These are phyloP conservation scores for Cyclina sinensis DNA, from an alignment of 1,140 invertebrate genomes.

Conservation along the genomic window DNA sequence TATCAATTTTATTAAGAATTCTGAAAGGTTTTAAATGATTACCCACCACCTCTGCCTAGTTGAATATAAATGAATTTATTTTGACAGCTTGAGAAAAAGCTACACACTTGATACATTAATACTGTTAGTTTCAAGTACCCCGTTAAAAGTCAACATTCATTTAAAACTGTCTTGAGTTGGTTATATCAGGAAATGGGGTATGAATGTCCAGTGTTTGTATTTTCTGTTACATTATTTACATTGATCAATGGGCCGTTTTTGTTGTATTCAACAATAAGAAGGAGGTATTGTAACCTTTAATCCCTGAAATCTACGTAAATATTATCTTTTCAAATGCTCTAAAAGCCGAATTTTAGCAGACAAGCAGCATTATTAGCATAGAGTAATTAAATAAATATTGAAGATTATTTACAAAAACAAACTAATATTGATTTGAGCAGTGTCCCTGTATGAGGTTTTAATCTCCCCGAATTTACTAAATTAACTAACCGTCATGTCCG, in stretches of 20 bases:
- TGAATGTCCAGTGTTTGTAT: constrained; percentile 41
- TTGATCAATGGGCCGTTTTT: constrained; percentile 32
- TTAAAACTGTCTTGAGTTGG: constrained; percentile 1
- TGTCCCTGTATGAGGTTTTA: background rate
- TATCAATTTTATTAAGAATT: background rate
- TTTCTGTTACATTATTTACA: constrained; percentile 27
- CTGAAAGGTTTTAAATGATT: background rate
- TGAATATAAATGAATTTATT: background rate
- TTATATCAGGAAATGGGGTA: constrained; percentile 26
- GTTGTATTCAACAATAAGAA: background rate
- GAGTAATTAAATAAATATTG: constrained; percentile 58
- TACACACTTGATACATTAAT: constrained; percentile 10
- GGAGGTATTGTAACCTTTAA: constrained; percentile 37
- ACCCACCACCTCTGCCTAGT: background rate
- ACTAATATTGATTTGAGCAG: constrained; percentile 56
- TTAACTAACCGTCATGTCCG: constrained; percentile 1
- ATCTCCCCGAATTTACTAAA: background rate
- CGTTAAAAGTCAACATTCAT: background rate
- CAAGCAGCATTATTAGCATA: constrained; percentile 50
- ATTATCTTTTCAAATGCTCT: constrained; percentile 51
- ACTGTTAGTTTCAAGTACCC: background rate
- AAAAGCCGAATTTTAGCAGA: constrained; percentile 57
- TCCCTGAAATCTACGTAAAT: constrained; percentile 65
- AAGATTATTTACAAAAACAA: constrained; percentile 41
- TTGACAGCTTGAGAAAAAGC: background rate